Evolutionary conservation across 1,140 invertebrate species (phyloP), one percentile per base, ranked within the genome.

Genomic region (Drosophila tristis): DNA sequence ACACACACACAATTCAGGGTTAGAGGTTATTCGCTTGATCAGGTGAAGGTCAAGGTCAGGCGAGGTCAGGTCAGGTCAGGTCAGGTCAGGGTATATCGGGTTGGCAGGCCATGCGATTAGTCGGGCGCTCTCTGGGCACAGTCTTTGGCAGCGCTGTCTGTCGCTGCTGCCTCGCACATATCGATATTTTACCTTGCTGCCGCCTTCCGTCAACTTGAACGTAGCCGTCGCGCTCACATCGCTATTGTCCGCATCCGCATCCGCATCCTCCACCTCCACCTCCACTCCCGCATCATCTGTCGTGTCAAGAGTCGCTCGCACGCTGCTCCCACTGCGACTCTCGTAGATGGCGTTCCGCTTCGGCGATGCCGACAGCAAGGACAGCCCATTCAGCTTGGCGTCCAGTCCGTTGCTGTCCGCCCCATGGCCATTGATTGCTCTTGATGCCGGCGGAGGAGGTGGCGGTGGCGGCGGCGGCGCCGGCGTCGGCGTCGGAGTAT

Each of bases 311-410:
- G 49, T 44, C 20, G 35, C 35, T 39, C 47, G 31, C 3, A 60
- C 26, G 51, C 42, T 59, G 50, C 55, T 60, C 60, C 42, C 61
- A 25, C 29, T 58, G 25, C 20, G 44, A 45, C 49, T 80, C 3
- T 85, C 80, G 15, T 89, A 89, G 49, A 87, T 87, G 51, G 84
- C 84, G 66, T 84, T 87, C 23, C 84, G 73, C 39, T 87, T 87
- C 23, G 84, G 66, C 20, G 82, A 76, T 1, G 70, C 60, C 6
- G 82, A 82, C 13, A 86, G 56, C 62, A 87, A 42, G 11, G 78
- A 78, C 0, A 90, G 54, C 5, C 85, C 86, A 42, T 90, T 90
- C 0, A 90, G 53, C 53, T 90, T 85, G 2, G 62, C 67, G 26
- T 90, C 86, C 16, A 90, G 59, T 4, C 78, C 74, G 49, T 70